Evolutionary conservation across 2,113 vertebrate species (phyloP), one percentile per base, ranked within the genome.

Genomic region (Ancistrus triradiatus): DNA sequence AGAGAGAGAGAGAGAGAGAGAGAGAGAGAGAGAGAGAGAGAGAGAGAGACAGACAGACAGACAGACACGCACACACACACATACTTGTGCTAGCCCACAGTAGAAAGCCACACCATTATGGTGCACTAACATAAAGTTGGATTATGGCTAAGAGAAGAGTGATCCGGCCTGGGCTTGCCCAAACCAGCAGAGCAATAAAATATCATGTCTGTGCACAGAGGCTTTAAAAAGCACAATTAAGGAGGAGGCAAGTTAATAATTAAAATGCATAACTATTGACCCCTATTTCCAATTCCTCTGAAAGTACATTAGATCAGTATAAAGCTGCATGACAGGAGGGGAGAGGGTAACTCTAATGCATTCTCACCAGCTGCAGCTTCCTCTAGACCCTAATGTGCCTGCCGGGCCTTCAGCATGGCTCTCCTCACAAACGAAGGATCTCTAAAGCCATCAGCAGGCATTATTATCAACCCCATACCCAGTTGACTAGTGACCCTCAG

Each of bases 201-300:
- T 77, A 81, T 80, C 74, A 74, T 75, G 77, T 81, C 77, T 70
- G 69, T 80, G 84, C 86, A 38, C 82, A 83, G 77, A 86, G 81
- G 74, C 63, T 87, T 84, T 90, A 87, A 87, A 86, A 90, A 89
- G 85, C 84, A 84, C 87, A 86, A 88, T 89, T 88, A 88, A 79
- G 83, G 81, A 74, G 80, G 78, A 86, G 78, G 79, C 63, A 75
- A 78, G 83, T 90, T 85, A 90, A 90, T 89, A 85, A 90, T 90
- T 88, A 89, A 85, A 87, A 87, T 84, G 83, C 79, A 86, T 89
- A 85, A 87, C 87, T 88, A 88, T 87, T 87, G 86, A 90, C 87
- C 85, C 84, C 83, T 85, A 80, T 89, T 80, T 73, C 76, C 74
- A 85, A 89, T 88, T 88, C 86, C 81, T 87, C 77, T 84, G 85